Percentiles rank a stretch among this genome's conserved stretches.
Evolutionary conservation across 2,113 vertebrate species (phyloP).

Genomic region (Plotosus lineatus): DNA sequence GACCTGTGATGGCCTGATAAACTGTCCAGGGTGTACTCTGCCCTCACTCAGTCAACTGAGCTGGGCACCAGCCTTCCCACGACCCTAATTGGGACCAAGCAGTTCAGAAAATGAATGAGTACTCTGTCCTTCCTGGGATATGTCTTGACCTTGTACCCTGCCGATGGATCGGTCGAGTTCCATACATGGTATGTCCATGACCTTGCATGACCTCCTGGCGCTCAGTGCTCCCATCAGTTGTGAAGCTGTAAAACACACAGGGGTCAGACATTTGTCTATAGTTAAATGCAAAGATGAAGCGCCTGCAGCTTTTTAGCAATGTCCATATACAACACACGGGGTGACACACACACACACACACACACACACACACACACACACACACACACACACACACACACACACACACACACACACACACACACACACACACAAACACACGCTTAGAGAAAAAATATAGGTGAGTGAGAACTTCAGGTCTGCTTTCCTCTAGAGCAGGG

Average conservation of each 20-base stretch:
- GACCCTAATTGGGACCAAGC: no score
- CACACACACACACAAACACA: no score
- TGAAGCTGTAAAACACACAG: constrained; percentile 56
- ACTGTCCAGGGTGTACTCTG: no score
- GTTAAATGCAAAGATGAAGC: constrained; percentile 67
- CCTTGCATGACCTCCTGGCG: constrained; percentile 58
- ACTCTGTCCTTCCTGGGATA: constrained; percentile 63
- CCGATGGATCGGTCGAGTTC: constrained; percentile 67
- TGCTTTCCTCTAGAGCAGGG: not conserved
- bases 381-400: no score
- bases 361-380: no score
- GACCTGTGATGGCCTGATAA: no score
- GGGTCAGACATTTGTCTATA: constrained; percentile 59
- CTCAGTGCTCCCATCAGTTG: constrained; percentile 63
- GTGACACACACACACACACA: not conserved
- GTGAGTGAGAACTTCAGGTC: not conserved
- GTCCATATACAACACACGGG: constrained; percentile 40
- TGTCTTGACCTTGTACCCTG: constrained; percentile 61
- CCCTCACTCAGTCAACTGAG: no score
- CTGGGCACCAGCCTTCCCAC: no score
- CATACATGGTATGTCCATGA: constrained; percentile 65
- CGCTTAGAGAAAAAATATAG: no score
- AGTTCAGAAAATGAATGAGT: no score
- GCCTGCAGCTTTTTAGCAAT: constrained; percentile 55
- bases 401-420: no score